phyloP scores from a whole-genome alignment of 2,797 vertebrate species.

The Acrocephalus scirpaceus region DNA sequence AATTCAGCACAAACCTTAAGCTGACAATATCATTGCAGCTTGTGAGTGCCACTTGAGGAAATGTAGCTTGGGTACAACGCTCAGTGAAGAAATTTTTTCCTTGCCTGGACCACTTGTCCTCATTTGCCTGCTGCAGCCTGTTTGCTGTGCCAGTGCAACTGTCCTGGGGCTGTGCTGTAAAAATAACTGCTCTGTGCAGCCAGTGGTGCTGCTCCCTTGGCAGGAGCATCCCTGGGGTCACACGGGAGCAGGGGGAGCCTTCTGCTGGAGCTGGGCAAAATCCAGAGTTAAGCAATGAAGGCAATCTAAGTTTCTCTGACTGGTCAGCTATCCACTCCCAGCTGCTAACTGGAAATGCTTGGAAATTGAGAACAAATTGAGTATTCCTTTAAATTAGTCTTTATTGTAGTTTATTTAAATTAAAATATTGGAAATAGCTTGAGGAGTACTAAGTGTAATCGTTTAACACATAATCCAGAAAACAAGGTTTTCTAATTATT shows the following conservation, averaged over 20 bases:
- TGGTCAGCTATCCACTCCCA: background rate
- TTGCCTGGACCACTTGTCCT: background rate
- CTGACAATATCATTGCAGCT: background rate
- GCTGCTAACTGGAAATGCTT: background rate
- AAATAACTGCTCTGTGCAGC: background rate
- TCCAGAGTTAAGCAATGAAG: background rate
- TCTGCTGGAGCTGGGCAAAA: background rate
- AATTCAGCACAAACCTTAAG: background rate
- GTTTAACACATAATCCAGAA: background rate
- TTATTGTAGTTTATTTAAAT: background rate
- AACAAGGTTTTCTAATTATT: background rate
- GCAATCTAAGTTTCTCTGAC: background rate
- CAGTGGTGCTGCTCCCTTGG: background rate
- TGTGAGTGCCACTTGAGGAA: background rate
- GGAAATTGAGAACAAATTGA: background rate
- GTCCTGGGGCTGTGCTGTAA: background rate
- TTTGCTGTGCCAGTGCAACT: background rate
- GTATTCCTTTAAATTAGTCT: background rate
- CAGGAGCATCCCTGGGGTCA: background rate
- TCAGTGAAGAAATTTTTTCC: background rate
- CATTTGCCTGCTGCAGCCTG: background rate
- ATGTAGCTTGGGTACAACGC: rapidly evolving
- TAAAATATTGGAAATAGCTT: background rate
- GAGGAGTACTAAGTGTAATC: background rate
- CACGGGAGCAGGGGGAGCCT: background rate